These are phyloP conservation scores for Oceanites oceanicus DNA, from an alignment of 2,113 vertebrate genomes.

Conservation along the genomic window DNA sequence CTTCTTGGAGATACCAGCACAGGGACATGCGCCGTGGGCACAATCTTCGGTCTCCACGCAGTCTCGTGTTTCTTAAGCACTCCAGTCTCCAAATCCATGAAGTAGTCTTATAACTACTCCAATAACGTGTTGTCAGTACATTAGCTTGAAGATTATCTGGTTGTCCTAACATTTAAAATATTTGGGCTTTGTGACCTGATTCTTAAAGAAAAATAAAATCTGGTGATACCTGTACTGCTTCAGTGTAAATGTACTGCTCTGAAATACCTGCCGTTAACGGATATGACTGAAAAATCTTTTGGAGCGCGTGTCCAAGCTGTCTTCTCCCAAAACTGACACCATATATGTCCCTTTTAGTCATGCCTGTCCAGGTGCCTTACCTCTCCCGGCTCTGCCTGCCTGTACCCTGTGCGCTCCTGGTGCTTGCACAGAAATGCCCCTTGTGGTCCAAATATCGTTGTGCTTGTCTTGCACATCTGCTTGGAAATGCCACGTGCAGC, in stretches of 20 bases:
- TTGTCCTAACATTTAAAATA: background rate
- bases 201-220: background rate
- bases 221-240: background rate
- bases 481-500: background rate
- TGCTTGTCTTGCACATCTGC: background rate
- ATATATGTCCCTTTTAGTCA: rapidly evolving
- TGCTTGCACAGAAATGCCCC: background rate
- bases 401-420: rapidly evolving
- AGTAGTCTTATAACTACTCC: background rate
- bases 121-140: background rate
- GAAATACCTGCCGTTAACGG: background rate
- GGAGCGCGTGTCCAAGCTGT: background rate
- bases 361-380: background rate
- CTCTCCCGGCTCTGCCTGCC: background rate
- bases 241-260: background rate
- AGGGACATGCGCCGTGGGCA: rapidly evolving
- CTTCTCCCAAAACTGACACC: background rate
- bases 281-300: background rate
- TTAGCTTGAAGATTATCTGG: background rate
- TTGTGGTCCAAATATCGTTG: background rate
- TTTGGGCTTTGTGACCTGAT: background rate
- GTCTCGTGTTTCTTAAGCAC: rapidly evolving
- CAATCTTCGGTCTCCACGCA: background rate
- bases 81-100: background rate
- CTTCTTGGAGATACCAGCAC: background rate